Percentiles rank a stretch among this genome's conserved stretches.
phyloP scores from a whole-genome alignment of 2,888 invertebrate genomes.

The Synergus itoensis region DNA sequence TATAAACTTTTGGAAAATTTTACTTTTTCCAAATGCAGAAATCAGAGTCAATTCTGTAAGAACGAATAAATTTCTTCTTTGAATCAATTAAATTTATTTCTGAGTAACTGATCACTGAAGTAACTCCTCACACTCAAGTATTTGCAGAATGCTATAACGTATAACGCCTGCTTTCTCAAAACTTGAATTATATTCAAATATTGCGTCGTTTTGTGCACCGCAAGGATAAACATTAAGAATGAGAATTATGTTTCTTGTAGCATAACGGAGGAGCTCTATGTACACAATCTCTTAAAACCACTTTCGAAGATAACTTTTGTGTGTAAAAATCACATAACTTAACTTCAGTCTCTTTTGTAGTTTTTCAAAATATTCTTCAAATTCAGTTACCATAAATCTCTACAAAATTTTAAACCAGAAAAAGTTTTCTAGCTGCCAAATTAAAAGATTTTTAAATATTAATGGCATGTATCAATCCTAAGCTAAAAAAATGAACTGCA shows the following conservation, averaged over 20 bases:
- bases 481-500: not conserved
- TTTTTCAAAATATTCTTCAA: not conserved
- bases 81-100: not conserved
- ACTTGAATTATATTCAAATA: not conserved
- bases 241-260: not conserved
- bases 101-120: not conserved
- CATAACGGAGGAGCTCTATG: not conserved
- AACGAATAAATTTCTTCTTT: not conserved
- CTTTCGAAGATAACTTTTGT: not conserved
- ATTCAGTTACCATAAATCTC: not conserved
- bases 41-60: too few relatives aligned
- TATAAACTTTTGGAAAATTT: too few relatives aligned
- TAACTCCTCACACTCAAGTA: not conserved
- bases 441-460: not conserved
- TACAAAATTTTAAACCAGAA: not conserved
- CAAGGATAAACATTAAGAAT: not conserved
- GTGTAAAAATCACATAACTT: not conserved
- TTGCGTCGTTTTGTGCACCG: not conserved
- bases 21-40: too few relatives aligned
- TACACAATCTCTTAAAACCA: not conserved
- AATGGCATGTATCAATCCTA: not conserved
- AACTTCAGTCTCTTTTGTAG: not conserved
- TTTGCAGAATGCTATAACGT: not conserved
- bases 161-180: not conserved
- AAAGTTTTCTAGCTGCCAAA: not conserved